Conservation (phyloP, 2,113 vertebrate species). For the Cyprinus carpio region DNA sequence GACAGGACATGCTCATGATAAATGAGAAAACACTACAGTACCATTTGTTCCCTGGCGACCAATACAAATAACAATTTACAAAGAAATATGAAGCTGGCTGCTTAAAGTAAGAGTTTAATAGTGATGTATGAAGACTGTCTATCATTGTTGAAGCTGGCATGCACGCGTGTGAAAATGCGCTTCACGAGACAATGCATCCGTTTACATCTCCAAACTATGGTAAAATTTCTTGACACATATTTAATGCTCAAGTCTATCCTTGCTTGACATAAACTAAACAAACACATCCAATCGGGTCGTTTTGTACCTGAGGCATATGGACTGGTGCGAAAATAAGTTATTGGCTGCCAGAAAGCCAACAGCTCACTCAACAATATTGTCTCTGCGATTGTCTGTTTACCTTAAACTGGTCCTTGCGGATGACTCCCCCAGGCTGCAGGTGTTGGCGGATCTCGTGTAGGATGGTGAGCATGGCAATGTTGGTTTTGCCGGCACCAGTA, state of each 20-base stretch:
- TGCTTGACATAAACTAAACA: slow-evolving; percentile 17
- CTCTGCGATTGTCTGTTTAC: slow-evolving; percentile 64
- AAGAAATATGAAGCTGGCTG: slow-evolving; percentile 80
- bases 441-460: slow-evolving; percentile 96
- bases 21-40: slow-evolving; percentile 79
- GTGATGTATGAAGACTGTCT: slow-evolving; percentile 83
- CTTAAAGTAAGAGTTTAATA: slow-evolving; percentile 79
- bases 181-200: slow-evolving; percentile 73
- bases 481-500: slow-evolving; percentile 98
- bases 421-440: slow-evolving; percentile 87
- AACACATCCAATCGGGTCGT: background rate
- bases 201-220: slow-evolving; percentile 69
- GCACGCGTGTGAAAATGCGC: slow-evolving; percentile 16
- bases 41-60: slow-evolving; percentile 82
- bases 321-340: slow-evolving; percentile 9
- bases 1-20: slow-evolving; percentile 80
- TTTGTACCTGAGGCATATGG: background rate
- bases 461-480: slow-evolving; percentile 96
- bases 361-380: slow-evolving; percentile 6
- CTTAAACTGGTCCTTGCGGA: slow-evolving; percentile 98
- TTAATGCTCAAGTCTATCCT: slow-evolving; percentile 17
- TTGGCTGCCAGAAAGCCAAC: slow-evolving; percentile 28
- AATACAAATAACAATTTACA: slow-evolving; percentile 84
- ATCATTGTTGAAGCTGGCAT: slow-evolving; percentile 66
- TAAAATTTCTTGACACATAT: slow-evolving; percentile 58